phyloP scores from a whole-genome alignment of 2,888 invertebrate species.

The Zaprionus obscuricornis region DNA sequence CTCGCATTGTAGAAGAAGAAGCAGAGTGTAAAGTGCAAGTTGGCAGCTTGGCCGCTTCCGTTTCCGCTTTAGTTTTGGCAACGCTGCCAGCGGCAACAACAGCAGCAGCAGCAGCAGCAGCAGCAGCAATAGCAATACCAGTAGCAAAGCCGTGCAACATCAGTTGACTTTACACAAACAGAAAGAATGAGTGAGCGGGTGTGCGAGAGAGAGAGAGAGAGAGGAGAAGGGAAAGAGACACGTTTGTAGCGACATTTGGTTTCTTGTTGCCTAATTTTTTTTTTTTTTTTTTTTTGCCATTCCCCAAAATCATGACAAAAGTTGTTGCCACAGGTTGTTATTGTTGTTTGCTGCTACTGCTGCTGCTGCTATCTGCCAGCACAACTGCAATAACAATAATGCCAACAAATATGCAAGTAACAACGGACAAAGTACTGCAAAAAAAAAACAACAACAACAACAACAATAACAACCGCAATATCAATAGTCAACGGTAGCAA shows the following conservation, averaged over 20 bases:
- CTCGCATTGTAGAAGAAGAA: constrained; percentile 44
- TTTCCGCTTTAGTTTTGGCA: constrained; percentile 58
- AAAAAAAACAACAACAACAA: constrained; percentile 22
- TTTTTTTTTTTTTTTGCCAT: constrained; percentile 36
- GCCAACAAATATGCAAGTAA: constrained; percentile 31
- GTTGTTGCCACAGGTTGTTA: constrained; percentile 52
- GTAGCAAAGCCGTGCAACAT: constrained; percentile 39
- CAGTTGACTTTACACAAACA: constrained; percentile 35
- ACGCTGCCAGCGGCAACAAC: constrained; percentile 44
- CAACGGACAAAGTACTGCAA: too few species aligned
- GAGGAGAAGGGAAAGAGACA: too few species aligned
- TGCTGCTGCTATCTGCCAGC: constrained; percentile 3
- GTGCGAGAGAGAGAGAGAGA: too few species aligned
- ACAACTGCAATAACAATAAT: constrained; percentile 44
- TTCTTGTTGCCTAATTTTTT: constrained; percentile 49
- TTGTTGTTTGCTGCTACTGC: constrained; percentile 19
- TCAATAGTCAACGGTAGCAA: constrained; percentile 40
- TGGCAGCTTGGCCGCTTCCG: constrained; percentile 68
- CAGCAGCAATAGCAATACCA: constrained; percentile 28
- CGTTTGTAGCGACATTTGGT: constrained; percentile 27
- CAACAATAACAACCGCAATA: constrained; percentile 32
- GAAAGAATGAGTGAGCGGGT: too few species aligned
- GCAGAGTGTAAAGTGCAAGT: constrained; percentile 67
- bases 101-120: constrained; percentile 17
- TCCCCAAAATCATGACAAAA: constrained; percentile 52